Percentiles rank a stretch among this genome's conserved stretches.
phyloP scores from a whole-genome alignment of 2,113 vertebrate genomes.

The Brachyistius frenatus region DNA sequence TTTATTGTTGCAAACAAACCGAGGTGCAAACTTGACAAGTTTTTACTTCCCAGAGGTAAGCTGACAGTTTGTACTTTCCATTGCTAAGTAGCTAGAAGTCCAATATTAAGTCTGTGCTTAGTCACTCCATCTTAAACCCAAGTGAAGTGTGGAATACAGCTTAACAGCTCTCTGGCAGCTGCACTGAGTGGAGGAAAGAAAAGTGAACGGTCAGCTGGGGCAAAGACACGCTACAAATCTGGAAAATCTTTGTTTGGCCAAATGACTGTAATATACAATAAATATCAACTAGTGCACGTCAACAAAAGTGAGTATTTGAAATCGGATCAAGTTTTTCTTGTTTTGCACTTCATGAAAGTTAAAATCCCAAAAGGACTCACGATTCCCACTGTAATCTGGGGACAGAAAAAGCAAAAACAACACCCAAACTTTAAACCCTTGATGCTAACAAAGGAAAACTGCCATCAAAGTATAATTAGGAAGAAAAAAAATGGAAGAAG shows the following conservation, averaged over 20 bases:
- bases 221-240: slow-evolving; percentile 19
- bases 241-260: not conserved
- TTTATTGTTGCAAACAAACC: slow-evolving; percentile 55
- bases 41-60: slow-evolving; percentile 55
- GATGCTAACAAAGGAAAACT: slow-evolving; percentile 28
- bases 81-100: slow-evolving; percentile 65
- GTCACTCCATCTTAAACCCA: slow-evolving; percentile 62
- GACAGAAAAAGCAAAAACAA: slow-evolving; percentile 20
- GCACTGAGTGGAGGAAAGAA: not conserved
- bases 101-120: slow-evolving; percentile 69
- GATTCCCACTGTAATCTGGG: slow-evolving; percentile 1
- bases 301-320: not conserved
- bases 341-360: not conserved
- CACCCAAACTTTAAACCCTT: not conserved
- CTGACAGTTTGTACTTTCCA: slow-evolving; percentile 63
- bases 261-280: not conserved
- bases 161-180: slow-evolving; percentile 21
- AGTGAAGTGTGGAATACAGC: slow-evolving; percentile 39
- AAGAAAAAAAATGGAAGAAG: slow-evolving; percentile 4
- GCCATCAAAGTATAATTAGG: slow-evolving; percentile 46
- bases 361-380: not conserved
- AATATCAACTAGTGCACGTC: slow-evolving; percentile 1
- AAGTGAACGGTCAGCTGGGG: not conserved
- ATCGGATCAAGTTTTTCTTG: not conserved
- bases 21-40: slow-evolving; percentile 51